A percentile compares a stretch with the other conserved stretches of the same genome.
phyloP scores from a whole-genome alignment of 2,113 vertebrate genomes.

The Pseudopipra pipra region DNA sequence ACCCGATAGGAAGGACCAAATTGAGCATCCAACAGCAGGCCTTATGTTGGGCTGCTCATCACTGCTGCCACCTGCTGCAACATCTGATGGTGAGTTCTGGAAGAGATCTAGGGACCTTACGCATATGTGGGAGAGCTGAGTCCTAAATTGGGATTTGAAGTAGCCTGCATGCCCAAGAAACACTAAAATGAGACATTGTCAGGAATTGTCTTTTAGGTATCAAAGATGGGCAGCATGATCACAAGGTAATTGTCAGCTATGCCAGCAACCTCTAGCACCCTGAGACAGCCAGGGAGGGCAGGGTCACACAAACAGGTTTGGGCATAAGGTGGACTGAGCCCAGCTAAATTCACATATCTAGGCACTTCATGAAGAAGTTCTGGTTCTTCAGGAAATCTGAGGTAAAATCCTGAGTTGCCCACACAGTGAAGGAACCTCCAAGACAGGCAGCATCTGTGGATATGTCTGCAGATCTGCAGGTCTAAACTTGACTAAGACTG shows the following conservation, averaged over 20 bases:
- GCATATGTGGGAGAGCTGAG: fast-evolving
- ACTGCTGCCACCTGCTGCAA: not conserved
- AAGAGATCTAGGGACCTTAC: not conserved
- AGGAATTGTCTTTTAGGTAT: not conserved
- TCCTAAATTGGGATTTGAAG: not conserved
- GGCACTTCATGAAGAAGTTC: not conserved
- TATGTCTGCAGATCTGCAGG: not conserved
- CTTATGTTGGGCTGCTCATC: not conserved
- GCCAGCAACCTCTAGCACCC: not conserved
- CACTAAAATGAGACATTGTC: not conserved
- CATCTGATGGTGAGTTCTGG: not conserved
- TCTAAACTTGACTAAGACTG: not conserved
- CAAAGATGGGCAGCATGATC: not conserved
- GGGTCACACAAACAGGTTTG: fast-evolving
- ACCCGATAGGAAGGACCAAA: not conserved
- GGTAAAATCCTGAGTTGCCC: not conserved
- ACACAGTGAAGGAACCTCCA: not conserved
- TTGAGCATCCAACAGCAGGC: not conserved
- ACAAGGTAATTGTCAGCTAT: not conserved
- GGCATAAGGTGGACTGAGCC: not conserved
- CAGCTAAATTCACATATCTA: not conserved
- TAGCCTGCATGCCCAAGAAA: not conserved
- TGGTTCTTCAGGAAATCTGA: not conserved
- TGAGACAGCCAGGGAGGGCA: not conserved
- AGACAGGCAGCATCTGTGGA: not conserved